These are phyloP conservation scores for Eupithecia centaureata DNA, from an alignment of 2,888 invertebrate genomes.

Conservation along the genomic window DNA sequence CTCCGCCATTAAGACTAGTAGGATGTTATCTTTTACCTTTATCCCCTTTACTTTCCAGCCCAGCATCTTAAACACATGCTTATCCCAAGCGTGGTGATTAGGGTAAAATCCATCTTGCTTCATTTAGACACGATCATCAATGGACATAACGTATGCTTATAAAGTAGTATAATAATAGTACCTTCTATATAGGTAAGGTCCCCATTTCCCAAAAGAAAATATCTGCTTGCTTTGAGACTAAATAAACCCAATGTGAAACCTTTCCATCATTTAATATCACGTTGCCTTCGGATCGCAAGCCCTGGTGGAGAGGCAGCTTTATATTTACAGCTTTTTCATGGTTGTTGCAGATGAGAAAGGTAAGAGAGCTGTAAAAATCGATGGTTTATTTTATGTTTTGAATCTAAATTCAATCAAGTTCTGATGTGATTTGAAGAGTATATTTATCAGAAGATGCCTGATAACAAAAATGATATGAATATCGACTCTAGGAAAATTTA, in stretches of 20 bases:
- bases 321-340: conserved; percentile 1
- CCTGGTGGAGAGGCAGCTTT: neutral
- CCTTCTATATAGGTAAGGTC: too few species aligned
- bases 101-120: too few species aligned
- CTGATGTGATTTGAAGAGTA: neutral
- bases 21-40: too few species aligned
- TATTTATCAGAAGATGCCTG: neutral
- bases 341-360: neutral
- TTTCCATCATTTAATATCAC: neutral
- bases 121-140: too few species aligned
- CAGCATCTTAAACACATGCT: too few species aligned
- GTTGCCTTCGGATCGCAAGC: neutral
- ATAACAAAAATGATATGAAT: neutral
- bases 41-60: too few species aligned
- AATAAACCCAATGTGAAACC: neutral
- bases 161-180: too few species aligned
- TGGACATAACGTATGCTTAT: too few species aligned
- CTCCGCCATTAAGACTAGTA: too few species aligned
- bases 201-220: too few species aligned
- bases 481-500: neutral
- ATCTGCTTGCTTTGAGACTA: neutral
- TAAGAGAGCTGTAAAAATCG: neutral
- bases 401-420: neutral
- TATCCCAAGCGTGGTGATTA: too few species aligned
- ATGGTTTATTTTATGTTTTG: neutral